phyloP scores from a whole-genome alignment of 2,797 vertebrate species.

The Natrix natrix region DNA sequence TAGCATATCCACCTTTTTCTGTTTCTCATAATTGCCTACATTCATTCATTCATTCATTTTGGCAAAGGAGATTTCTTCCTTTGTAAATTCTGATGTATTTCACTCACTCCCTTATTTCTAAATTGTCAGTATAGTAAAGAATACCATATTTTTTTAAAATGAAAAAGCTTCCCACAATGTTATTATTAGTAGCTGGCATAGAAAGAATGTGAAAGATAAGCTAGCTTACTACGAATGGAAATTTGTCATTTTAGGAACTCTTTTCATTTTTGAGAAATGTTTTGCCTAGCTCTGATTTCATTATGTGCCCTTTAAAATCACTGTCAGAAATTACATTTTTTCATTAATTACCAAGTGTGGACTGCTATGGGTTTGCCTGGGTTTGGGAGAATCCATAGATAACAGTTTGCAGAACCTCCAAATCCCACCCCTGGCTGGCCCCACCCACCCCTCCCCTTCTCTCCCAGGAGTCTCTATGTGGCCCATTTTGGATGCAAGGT shows the following conservation, averaged over 20 bases:
- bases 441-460: too few relatives aligned
- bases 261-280: conserved; percentile 11
- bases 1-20: background rate
- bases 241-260: background rate
- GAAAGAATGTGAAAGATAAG: conserved; percentile 6
- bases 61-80: background rate
- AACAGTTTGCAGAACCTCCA: too few relatives aligned
- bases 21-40: background rate
- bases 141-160: conserved; percentile 8
- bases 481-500: too few relatives aligned
- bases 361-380: too few relatives aligned
- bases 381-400: too few relatives aligned
- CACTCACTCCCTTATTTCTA: conserved; percentile 26
- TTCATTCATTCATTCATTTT: conserved; percentile 8
- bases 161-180: background rate
- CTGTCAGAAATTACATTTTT: conserved; percentile 23
- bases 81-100: conserved; percentile 7
- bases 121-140: conserved; percentile 14
- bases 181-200: conserved; percentile 5
- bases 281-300: conserved; percentile 11
- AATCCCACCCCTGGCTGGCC: too few relatives aligned
- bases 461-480: too few relatives aligned
- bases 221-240: background rate
- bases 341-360: background rate
- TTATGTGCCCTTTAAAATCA: conserved; percentile 13